Evolutionary conservation across 2,888 invertebrate genomes (phyloP).

Genomic region (Sphaeridia pumilis): DNA sequence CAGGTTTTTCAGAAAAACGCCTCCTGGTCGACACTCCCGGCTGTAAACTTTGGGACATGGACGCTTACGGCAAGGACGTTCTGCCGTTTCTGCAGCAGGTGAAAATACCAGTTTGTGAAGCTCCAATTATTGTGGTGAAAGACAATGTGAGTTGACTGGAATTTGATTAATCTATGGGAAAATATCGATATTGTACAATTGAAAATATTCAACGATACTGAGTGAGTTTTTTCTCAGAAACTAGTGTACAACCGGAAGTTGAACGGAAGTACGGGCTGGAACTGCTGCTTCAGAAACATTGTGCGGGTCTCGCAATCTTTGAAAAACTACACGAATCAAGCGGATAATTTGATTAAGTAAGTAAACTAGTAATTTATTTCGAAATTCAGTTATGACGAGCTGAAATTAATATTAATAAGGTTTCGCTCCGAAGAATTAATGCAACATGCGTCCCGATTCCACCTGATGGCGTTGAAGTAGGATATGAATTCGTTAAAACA

Average conservation of each 20-base stretch:
- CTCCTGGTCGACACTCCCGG: conserved; percentile 6
- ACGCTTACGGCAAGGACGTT: conserved; percentile 10
- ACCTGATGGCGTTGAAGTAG: not conserved
- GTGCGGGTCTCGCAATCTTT: not conserved
- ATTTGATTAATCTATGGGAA: not conserved
- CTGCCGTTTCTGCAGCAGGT: not conserved
- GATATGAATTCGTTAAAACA: conserved; percentile 6
- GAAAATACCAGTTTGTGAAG: not conserved
- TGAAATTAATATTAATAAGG: no score
- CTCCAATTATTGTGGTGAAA: no score
- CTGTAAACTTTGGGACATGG: conserved; percentile 13
- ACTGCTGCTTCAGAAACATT: not conserved
- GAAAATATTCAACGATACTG: not conserved
- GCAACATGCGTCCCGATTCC: not conserved
- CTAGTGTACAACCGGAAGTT: not conserved
- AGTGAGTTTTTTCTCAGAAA: not conserved
- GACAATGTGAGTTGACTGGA: not conserved
- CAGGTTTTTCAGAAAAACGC: no score
- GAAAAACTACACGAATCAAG: not conserved
- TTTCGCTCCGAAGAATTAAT: no score
- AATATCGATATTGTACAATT: not conserved
- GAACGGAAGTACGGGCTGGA: no score
- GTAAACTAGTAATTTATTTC: no score
- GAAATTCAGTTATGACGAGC: no score
- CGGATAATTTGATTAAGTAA: not conserved